Conservation (phyloP, 1,140 invertebrate genomes). For the Schlechtendalia chinensis region DNA sequence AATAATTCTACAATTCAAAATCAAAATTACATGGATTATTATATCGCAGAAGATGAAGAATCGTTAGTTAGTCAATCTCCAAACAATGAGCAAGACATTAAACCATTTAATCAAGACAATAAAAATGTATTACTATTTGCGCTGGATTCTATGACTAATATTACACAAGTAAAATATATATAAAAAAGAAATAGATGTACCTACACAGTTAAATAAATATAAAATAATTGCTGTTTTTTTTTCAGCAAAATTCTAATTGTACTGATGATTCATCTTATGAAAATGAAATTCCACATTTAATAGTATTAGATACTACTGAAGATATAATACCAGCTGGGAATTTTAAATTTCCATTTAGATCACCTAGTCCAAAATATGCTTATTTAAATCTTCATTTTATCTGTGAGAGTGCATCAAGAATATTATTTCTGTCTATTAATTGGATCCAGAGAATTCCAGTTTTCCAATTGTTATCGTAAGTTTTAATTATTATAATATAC, state of each 20-base stretch:
- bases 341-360: conserved; percentile 75
- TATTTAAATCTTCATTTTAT: conserved; percentile 87
- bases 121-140: conserved; percentile 24
- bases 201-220: background rate
- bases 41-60: conserved; percentile 28
- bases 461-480: conserved; percentile 75
- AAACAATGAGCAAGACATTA: conserved; percentile 33
- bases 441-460: conserved; percentile 82
- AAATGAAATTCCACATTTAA: conserved; percentile 53
- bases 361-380: conserved; percentile 75
- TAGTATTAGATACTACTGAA: conserved; percentile 56
- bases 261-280: conserved; percentile 59
- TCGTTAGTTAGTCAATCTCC: conserved; percentile 29
- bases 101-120: conserved; percentile 47
- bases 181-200: too few relatives aligned
- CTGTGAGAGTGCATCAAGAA: conserved; percentile 84
- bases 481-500: too few relatives aligned
- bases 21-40: conserved; percentile 48
- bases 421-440: conserved; percentile 84
- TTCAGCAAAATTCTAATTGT: conserved; percentile 59
- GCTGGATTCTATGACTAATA: conserved; percentile 38
- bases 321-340: conserved; percentile 69
- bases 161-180: conserved; percentile 14
- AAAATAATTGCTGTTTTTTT: conserved; percentile 20
- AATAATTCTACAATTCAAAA: conserved; percentile 23